phyloP scores from a whole-genome alignment of 2,888 invertebrate species.

The Cryptosula pallasiana region DNA sequence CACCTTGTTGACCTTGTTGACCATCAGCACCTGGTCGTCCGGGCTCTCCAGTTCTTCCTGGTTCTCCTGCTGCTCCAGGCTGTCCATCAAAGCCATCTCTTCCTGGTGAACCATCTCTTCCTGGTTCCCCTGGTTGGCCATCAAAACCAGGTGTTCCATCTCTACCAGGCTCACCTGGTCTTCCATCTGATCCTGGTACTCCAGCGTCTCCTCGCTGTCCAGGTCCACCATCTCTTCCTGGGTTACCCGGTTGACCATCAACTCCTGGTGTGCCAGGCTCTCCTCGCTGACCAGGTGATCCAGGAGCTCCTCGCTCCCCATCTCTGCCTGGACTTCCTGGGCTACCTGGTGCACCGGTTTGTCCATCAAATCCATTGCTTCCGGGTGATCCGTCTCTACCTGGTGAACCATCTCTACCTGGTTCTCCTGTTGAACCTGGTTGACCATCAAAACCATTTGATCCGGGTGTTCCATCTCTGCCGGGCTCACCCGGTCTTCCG shows the following conservation, averaged over 20 bases:
- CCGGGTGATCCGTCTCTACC: constrained; percentile 23
- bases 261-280: background rate
- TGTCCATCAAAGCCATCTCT: constrained; percentile 19
- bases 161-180: background rate
- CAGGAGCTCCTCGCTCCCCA: background rate
- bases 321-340: background rate
- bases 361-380: background rate
- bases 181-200: background rate
- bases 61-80: constrained; percentile 10
- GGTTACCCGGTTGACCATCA: background rate
- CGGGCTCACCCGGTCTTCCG: constrained; percentile 36
- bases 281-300: background rate
- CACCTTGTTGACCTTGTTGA: constrained; percentile 4
- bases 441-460: background rate
- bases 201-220: constrained; percentile 18
- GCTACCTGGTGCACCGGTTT: constrained; percentile 14
- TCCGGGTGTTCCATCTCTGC: constrained; percentile 26
- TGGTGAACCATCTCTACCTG: background rate
- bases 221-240: background rate
- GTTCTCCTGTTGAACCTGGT: background rate
- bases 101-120: constrained; percentile 21
- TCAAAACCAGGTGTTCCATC: constrained; percentile 17
- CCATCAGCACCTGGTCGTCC: constrained; percentile 1
- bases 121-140: background rate
- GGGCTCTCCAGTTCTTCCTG: constrained; percentile 27